Evolutionary conservation across 2,797 vertebrate species (phyloP).

Genomic region (Parauchenoglanis punctatus): DNA sequence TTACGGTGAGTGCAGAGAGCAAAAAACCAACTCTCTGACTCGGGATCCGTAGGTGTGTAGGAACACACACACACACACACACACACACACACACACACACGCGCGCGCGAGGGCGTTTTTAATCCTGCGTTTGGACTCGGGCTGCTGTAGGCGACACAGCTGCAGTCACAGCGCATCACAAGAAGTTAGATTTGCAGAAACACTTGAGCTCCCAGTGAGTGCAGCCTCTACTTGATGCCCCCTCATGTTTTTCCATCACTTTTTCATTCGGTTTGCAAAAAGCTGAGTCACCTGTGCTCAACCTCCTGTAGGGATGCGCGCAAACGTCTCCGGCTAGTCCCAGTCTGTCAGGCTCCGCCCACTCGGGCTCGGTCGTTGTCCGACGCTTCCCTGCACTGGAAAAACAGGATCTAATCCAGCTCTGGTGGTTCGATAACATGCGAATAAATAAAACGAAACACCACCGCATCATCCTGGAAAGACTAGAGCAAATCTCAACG

Average conservation of each 20-base stretch:
- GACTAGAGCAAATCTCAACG: background rate
- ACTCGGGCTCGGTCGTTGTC: background rate
- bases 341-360: background rate
- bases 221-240: background rate
- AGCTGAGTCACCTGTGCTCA: background rate
- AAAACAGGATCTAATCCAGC: background rate
- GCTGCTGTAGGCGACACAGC: background rate
- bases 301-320: background rate
- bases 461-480: background rate
- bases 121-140: background rate
- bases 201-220: background rate
- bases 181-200: background rate
- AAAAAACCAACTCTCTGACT: background rate
- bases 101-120: background rate
- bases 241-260: background rate
- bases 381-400: background rate
- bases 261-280: background rate
- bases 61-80: background rate
- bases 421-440: background rate
- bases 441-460: background rate
- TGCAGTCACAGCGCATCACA: slow-evolving; percentile 12
- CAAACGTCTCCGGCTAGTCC: no score
- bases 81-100: background rate
- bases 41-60: background rate
- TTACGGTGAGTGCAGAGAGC: background rate